Evolutionary conservation across 1,140 invertebrate species (phyloP), one percentile per base, ranked within the genome.

Genomic region (Drosophila lini): DNA sequence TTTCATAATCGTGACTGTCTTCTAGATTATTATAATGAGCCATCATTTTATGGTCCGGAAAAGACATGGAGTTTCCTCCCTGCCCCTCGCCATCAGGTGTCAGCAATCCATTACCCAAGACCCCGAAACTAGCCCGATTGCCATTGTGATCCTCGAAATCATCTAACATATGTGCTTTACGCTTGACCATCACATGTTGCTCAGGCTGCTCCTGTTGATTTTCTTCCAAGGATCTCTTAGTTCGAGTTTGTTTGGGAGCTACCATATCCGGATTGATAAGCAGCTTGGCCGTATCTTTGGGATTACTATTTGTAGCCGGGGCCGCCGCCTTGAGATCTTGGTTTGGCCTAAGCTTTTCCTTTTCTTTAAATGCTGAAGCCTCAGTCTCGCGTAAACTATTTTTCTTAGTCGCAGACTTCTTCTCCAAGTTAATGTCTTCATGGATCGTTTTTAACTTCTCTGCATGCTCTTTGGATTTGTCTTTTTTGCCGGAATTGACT

Each of bases 61-160:
- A 68, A 5, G 41, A 5, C 47, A 47, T 5, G 1, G 38, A 9
- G 9, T 48, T 15, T 31, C 42, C 15, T 34, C 36, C 9, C 1
- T 13, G 15, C 28, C 64, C 62, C 1, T 47, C 70, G 11, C 36
- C 34, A 38, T 69, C 59, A 10, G 61, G 47, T 0, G 38, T 65
- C 8, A 77, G 40, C 36, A 80, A 7, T 0, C 73, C 80, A 53
- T 69, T 82, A 6, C 76, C 83, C 28, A 82, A 10, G 5, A 38
- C 41, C 2, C 84, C 84, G 6, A 77, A 78, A 3, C 11, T n/a
- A 11, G 59, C 41, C 3, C 61, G 76, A 59, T 88, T 88, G 9
- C 83, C 83, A 71, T 89, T 88, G 32, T 88, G 83, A 62, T 88
- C 83, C 22, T 80, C 84, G 1, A 80, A 71, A 3, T 74, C 77